A percentile compares a stretch with the other conserved stretches of the same genome.
These are phyloP conservation scores for Characodon lateralis DNA, from an alignment of 2,797 vertebrate genomes.

Conservation along the genomic window DNA sequence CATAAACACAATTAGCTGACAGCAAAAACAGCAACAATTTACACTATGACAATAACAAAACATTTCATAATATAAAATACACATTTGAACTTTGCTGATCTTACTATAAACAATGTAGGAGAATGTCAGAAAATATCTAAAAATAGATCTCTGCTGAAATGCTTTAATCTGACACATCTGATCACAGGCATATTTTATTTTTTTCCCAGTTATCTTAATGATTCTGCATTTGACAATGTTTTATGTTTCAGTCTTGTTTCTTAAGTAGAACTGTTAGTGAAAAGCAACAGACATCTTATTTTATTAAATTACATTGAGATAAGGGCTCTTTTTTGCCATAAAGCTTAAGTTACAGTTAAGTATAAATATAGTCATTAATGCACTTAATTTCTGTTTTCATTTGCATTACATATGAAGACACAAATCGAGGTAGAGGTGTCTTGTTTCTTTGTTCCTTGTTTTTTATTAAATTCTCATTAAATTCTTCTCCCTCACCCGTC, in stretches of 20 bases:
- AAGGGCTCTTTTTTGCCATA: not conserved
- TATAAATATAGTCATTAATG: not conserved
- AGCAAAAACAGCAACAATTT: not conserved
- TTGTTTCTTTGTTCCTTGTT: not conserved
- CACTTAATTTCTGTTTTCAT: not conserved
- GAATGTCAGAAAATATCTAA: not conserved
- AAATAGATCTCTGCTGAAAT: not conserved
- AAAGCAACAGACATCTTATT: not conserved
- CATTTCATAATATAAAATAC: not conserved
- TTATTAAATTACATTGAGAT: not conserved
- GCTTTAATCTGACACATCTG: not conserved
- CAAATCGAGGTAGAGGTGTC: not conserved
- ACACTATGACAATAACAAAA: not conserved
- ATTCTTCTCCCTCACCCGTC: not conserved
- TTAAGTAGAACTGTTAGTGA: not conserved
- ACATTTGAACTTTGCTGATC: not conserved
- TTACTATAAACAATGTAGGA: not conserved
- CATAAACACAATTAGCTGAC: not conserved
- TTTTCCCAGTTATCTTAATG: not conserved
- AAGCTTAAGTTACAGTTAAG: not conserved
- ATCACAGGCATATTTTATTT: not conserved
- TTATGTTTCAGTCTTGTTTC: not conserved
- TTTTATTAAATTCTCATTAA: not conserved
- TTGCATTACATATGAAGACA: not conserved
- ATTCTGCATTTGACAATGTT: not conserved